Evolutionary conservation across 2,797 vertebrate genomes (phyloP), one percentile per base, ranked within the genome.

Genomic region (Bryconaethiops microstoma): DNA sequence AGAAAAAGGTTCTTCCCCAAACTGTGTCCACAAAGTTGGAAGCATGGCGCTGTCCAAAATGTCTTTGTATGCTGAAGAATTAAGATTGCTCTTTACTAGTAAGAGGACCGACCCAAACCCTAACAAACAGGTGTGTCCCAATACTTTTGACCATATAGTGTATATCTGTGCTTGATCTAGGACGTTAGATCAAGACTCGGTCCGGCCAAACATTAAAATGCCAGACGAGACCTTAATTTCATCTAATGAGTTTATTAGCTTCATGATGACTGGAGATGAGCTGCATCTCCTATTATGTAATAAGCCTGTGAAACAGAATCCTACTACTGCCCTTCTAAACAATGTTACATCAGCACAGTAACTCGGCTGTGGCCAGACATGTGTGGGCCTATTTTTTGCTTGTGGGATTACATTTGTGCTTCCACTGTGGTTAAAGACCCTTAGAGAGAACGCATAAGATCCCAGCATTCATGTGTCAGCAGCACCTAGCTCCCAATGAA

Each of bases 401-500:
- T 8, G 2, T 70, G 42, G 42, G 55, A 62, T 50, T 69, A 23
- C 17, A 6, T 7, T 25, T 42, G 71, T 16, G 54, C 17, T 74
- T 21, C 35, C 4, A 5, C 29, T 29, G 82, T 57, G 29, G 60
- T 35, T 57, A 55, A 50, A 75, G 48, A 40, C 12, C 25, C 45
- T 74, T 45, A 62, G 48, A 39, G 60, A 39, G 67, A 79, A 68
- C 35, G 40, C 57, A 39, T 21, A 64, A 72, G 39, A n/a, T 8
- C 42, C 8, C 29, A 19, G 60, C 8, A 54, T n/a, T 55, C 29
- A 45, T 50, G 25, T 50, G 75, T 60, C 54, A 76, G 29, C 79
- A 76, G 67, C 57, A 42, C 45, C 50, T 12, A 76, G 57, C 64
- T 76, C 55, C 72, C 75, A 69, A 71, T 50, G 17, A 76, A 67